A percentile compares a stretch with the other conserved stretches of the same genome.
Evolutionary conservation across 2,113 vertebrate genomes (phyloP).

Genomic region (Pseudolaguvia tuberculata): DNA sequence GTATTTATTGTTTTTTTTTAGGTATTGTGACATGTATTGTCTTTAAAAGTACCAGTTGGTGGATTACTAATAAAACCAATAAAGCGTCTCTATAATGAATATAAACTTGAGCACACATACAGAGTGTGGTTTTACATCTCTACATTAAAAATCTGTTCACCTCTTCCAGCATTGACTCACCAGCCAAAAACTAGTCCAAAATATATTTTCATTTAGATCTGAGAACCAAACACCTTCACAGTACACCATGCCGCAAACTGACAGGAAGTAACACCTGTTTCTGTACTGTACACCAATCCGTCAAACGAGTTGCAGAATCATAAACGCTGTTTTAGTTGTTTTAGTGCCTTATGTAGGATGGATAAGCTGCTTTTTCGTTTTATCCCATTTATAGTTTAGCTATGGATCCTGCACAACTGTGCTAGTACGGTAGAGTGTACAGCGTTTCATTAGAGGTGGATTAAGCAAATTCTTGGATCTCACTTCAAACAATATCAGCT

Average conservation of each 20-base stretch:
- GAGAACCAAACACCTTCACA: neutral
- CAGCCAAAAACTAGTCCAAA: neutral
- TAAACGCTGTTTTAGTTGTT: neutral
- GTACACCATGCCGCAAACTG: neutral
- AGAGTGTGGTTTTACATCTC: neutral
- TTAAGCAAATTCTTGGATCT: neutral
- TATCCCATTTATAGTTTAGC: no score
- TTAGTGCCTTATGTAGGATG: neutral
- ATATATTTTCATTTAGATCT: conserved; percentile 4
- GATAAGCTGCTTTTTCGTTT: neutral
- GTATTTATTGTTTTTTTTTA: neutral
- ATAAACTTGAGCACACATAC: no score
- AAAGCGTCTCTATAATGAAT: neutral
- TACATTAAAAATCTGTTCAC: neutral
- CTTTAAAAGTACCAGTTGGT: neutral
- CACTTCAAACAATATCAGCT: neutral
- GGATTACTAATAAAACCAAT: neutral
- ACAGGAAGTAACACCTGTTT: conserved; percentile 12
- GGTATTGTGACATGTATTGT: no score
- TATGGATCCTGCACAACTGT: no score
- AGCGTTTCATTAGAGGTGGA: neutral
- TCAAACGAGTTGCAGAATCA: no score
- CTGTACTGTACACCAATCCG: no score
- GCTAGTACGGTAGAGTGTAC: neutral
- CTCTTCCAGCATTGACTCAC: no score